These are phyloP conservation scores for Gerris lacustris DNA, from an alignment of 2,888 invertebrate genomes.

Conservation along the genomic window DNA sequence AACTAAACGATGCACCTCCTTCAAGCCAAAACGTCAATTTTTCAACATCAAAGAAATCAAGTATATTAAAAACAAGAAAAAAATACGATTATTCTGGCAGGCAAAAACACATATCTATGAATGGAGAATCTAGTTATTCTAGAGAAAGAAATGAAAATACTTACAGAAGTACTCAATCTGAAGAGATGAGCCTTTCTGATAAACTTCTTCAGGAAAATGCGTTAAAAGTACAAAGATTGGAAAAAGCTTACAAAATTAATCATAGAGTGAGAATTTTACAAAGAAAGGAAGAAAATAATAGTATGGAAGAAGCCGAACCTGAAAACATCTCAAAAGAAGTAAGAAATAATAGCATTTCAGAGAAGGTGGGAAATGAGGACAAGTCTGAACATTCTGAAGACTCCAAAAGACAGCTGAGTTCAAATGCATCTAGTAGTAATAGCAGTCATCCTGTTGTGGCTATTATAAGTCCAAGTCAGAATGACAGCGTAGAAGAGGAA, in stretches of 20 bases:
- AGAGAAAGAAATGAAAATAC: not conserved
- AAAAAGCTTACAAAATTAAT: not conserved
- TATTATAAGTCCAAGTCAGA: not conserved
- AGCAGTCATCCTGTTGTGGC: not conserved
- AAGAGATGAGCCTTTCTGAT: not conserved
- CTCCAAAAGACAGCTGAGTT: not conserved
- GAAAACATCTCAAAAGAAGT: not conserved
- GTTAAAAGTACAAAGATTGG: not conserved
- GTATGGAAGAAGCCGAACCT: not conserved
- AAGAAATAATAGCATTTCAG: not conserved
- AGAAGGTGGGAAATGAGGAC: not conserved
- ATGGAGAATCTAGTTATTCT: not conserved
- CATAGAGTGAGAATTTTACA: not conserved
- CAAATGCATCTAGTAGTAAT: not conserved
- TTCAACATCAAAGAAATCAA: not conserved
- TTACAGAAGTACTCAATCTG: not conserved
- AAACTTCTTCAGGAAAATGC: not conserved
- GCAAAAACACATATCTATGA: not conserved
- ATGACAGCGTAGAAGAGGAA: not conserved
- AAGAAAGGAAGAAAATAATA: not conserved
- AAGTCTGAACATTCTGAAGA: not conserved
- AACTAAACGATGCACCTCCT: no score
- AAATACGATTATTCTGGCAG: not conserved
- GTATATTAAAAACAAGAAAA: slow-evolving; percentile 1
- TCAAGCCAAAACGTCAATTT: no score